Conservation (phyloP, 2,888 invertebrate species). For the Hedya salicella region DNA sequence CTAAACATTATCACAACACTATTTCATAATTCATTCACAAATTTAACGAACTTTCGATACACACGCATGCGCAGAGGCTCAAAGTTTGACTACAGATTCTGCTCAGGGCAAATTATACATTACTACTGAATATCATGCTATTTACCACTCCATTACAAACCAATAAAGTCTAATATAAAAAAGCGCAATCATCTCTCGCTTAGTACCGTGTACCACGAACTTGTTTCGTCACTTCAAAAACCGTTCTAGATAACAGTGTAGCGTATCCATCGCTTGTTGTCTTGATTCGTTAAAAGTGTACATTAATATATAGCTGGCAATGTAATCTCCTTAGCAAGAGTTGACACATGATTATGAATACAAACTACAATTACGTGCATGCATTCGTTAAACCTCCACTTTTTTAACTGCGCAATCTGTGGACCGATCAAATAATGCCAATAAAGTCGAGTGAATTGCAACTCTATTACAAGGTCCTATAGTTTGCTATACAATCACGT, state of each 20-base stretch:
- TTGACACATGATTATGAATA: no score
- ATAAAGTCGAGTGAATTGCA: no score
- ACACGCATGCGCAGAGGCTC: conserved; percentile 3
- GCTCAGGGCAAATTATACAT: not conserved
- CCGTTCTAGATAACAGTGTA: not conserved
- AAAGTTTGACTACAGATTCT: conserved; percentile 7
- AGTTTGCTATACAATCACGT: no score
- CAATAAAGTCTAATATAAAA: not conserved
- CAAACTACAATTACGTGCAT: no score
- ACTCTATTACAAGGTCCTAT: no score
- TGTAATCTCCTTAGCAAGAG: not conserved
- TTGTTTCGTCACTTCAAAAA: not conserved
- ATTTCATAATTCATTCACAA: conserved; percentile 17
- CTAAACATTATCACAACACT: conserved; percentile 25
- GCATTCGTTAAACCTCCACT: no score
- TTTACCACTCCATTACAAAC: not conserved
- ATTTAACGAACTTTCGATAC: not conserved
- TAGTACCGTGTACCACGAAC: not conserved
- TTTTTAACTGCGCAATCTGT: no score
- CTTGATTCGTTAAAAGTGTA: no score
- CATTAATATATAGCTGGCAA: not conserved
- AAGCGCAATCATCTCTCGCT: conserved; percentile 4
- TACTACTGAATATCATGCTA: not conserved
- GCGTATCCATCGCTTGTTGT: not conserved
- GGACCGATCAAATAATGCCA: no score